These are phyloP conservation scores for Operophtera brumata DNA, from an alignment of 2,888 invertebrate species.

Conservation along the genomic window DNA sequence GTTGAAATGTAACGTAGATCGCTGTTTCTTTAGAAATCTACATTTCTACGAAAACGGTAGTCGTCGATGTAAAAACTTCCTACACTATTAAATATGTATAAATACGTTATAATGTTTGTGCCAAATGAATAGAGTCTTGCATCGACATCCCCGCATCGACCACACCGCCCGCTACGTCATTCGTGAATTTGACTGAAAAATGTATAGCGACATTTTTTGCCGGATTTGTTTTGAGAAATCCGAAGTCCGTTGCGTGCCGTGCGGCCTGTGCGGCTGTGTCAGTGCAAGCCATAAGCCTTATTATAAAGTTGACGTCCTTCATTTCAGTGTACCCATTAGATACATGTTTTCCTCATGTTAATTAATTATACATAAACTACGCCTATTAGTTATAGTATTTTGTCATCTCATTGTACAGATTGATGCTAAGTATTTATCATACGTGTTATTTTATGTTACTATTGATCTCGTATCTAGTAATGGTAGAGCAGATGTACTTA, in stretches of 20 bases:
- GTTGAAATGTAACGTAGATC: conserved; percentile 45
- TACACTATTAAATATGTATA: conserved; percentile 11
- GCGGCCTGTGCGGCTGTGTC: neutral
- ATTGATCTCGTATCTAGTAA: conserved; percentile 58
- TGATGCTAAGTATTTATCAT: conserved; percentile 37
- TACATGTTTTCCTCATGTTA: conserved; percentile 33
- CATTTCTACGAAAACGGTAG: conserved; percentile 23
- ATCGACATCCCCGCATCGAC: neutral
- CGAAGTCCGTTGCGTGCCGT: neutral
- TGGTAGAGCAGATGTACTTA: conserved; percentile 69
- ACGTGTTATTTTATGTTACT: conserved; percentile 52
- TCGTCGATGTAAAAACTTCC: conserved; percentile 26
- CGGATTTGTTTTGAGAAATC: too few species aligned
- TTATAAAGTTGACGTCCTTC: conserved; percentile 10
- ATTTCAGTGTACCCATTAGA: conserved; percentile 23
- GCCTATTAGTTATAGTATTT: conserved; percentile 43
- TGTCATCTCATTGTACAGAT: conserved; percentile 53
- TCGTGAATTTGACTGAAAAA: neutral
- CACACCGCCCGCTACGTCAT: neutral
- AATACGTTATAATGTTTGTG: conserved; percentile 27
- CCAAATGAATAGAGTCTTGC: conserved; percentile 24
- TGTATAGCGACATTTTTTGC: neutral
- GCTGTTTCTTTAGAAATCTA: conserved; percentile 31
- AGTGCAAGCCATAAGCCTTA: conserved; percentile 15
- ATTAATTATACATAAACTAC: conserved; percentile 31